phyloP scores from a whole-genome alignment of 2,888 invertebrate species.

The Monopis laevigella region DNA sequence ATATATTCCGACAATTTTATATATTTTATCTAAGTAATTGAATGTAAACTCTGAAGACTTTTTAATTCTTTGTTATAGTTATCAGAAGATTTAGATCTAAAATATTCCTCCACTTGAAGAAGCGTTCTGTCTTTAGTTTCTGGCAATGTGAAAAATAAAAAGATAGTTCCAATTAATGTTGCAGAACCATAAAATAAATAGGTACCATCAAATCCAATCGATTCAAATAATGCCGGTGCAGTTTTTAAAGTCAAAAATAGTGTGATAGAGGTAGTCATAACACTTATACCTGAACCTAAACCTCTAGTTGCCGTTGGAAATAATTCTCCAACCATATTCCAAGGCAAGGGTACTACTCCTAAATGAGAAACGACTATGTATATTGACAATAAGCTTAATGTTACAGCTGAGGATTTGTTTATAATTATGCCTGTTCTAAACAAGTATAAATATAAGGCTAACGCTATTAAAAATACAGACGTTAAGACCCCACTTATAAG shows the following conservation, averaged over 20 bases:
- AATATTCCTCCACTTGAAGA: slow-evolving; percentile 71
- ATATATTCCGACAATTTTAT: no score
- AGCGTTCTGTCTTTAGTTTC: slow-evolving; percentile 76
- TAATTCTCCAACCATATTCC: slow-evolving; percentile 80
- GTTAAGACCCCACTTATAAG: slow-evolving; percentile 72
- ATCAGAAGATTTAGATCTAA: no score
- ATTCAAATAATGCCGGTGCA: slow-evolving; percentile 67
- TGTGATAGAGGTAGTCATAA: slow-evolving; percentile 72
- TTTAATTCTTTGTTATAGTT: no score
- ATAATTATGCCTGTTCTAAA: slow-evolving; percentile 30
- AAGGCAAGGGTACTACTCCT: slow-evolving; percentile 73
- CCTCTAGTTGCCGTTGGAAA: slow-evolving; percentile 73
- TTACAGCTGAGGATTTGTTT: slow-evolving; percentile 38
- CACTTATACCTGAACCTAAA: slow-evolving; percentile 73
- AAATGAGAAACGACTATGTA: slow-evolving; percentile 69
- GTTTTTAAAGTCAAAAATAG: slow-evolving; percentile 75
- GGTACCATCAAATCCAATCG: slow-evolving; percentile 66
- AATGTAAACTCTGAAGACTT: no score
- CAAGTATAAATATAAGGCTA: slow-evolving; percentile 59
- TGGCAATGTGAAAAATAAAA: slow-evolving; percentile 69
- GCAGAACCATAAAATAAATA: slow-evolving; percentile 72
- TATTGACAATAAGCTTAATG: slow-evolving; percentile 60
- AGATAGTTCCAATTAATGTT: slow-evolving; percentile 67
- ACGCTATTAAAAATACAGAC: slow-evolving; percentile 59
- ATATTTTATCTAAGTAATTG: no score